Conservation (phyloP, 2,797 vertebrate genomes). For the Trachops cirrhosus region DNA sequence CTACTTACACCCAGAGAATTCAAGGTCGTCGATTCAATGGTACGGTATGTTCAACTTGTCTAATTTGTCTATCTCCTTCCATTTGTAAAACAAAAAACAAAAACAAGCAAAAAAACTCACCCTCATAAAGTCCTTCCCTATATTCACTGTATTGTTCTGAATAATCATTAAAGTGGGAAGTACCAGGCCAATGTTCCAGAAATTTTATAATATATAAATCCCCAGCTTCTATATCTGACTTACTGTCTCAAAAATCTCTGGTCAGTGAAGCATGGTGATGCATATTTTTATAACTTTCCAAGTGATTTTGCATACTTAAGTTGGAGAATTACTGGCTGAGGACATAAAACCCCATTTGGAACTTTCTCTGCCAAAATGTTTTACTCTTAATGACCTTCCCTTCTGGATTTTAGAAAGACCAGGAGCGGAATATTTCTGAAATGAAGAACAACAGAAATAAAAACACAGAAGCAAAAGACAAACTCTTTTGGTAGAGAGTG, state of each 20-base stretch:
- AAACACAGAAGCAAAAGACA: neutral
- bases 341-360: neutral
- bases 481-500: neutral
- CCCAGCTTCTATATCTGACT: neutral
- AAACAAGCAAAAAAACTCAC: neutral
- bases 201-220: neutral
- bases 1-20: neutral
- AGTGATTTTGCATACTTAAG: neutral
- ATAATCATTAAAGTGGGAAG: neutral
- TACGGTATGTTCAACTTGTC: neutral
- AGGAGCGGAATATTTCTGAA: neutral
- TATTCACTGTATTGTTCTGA: neutral
- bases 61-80: neutral
- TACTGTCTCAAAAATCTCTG: neutral
- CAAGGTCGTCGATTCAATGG: neutral
- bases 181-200: neutral
- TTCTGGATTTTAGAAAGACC: neutral
- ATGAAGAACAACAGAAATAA: neutral
- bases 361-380: neutral
- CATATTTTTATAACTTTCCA: neutral
- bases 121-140: neutral
- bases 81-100: neutral
- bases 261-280: neutral
- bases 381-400: neutral
- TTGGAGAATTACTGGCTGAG: neutral